These are phyloP conservation scores for Coreoperca whiteheadi DNA, from an alignment of 2,113 vertebrate species.

Conservation along the genomic window DNA sequence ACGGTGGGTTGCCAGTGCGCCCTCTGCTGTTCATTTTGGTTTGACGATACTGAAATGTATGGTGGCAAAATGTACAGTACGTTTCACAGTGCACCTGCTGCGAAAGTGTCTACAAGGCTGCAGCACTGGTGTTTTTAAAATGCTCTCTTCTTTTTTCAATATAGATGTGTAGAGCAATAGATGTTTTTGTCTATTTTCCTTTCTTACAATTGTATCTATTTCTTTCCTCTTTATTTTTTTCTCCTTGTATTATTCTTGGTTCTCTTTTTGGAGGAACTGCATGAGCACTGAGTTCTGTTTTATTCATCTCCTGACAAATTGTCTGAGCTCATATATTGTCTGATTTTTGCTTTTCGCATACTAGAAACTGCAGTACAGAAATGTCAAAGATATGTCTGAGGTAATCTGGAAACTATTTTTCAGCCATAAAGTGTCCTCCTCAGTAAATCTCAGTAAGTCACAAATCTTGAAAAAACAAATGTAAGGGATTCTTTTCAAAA, in stretches of 20 bases:
- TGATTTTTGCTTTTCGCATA: neutral
- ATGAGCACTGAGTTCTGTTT: neutral
- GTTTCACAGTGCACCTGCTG: neutral
- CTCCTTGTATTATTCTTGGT: neutral
- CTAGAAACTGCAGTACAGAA: neutral
- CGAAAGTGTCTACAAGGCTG: neutral
- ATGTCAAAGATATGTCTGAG: neutral
- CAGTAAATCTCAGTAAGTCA: neutral
- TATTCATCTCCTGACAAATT: neutral
- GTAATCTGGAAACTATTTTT: neutral
- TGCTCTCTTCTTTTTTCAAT: neutral
- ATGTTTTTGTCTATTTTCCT: neutral
- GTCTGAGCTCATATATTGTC: neutral
- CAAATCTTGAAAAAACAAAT: neutral
- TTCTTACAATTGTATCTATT: neutral
- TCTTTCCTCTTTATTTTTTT: neutral
- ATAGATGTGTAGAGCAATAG: neutral
- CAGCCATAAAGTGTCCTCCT: neutral
- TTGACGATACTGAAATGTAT: too few relatives aligned
- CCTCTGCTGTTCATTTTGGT: constrained; percentile 19
- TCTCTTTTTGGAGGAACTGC: neutral
- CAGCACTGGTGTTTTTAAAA: too few relatives aligned
- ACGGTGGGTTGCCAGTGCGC: neutral
- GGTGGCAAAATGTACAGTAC: neutral
- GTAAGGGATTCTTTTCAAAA: neutral